Percentiles rank a stretch among this genome's conserved stretches.
Conservation (phyloP, 2,797 vertebrate species). For the Sebastiscus tertius region DNA sequence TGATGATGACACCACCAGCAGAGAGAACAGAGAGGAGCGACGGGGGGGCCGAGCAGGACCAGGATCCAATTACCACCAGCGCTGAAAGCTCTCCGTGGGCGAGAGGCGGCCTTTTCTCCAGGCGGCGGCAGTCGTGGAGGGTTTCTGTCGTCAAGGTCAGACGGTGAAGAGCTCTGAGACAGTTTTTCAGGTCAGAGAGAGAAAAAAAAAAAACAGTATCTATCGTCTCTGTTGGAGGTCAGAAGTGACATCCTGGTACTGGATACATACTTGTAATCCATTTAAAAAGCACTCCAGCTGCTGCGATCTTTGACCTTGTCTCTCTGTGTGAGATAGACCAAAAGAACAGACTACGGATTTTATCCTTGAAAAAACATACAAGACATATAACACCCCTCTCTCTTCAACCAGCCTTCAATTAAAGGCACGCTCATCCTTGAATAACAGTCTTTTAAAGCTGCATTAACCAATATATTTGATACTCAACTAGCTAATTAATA, state of each 20-base stretch:
- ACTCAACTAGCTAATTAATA: background rate
- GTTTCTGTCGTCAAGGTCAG: slow-evolving; percentile 50
- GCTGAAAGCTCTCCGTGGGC: slow-evolving; percentile 48
- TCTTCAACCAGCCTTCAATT: background rate
- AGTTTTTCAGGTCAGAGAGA: slow-evolving; percentile 30
- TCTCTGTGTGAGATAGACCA: background rate
- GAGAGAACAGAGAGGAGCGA: slow-evolving; percentile 31
- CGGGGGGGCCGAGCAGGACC: slow-evolving; percentile 29
- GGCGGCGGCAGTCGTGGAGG: background rate
- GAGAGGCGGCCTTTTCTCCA: slow-evolving; percentile 29
- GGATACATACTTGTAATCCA: slow-evolving; percentile 55
- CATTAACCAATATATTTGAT: background rate
- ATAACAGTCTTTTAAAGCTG: background rate
- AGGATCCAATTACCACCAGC: slow-evolving; percentile 71
- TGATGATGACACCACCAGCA: slow-evolving; percentile 60
- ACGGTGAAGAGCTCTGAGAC: slow-evolving; percentile 6
- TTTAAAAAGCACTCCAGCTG: slow-evolving; percentile 15
- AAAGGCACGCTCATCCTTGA: background rate
- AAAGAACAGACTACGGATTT: background rate
- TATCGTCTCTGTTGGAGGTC: slow-evolving; percentile 58
- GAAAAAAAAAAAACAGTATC: background rate
- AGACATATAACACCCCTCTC: background rate
- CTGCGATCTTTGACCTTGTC: slow-evolving; percentile 9
- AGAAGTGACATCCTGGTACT: slow-evolving; percentile 51
- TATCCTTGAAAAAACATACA: background rate